A percentile compares a stretch with the other conserved stretches of the same genome.
Evolutionary conservation across 2,113 vertebrate genomes (phyloP).

Genomic region (Megalops atlanticus): DNA sequence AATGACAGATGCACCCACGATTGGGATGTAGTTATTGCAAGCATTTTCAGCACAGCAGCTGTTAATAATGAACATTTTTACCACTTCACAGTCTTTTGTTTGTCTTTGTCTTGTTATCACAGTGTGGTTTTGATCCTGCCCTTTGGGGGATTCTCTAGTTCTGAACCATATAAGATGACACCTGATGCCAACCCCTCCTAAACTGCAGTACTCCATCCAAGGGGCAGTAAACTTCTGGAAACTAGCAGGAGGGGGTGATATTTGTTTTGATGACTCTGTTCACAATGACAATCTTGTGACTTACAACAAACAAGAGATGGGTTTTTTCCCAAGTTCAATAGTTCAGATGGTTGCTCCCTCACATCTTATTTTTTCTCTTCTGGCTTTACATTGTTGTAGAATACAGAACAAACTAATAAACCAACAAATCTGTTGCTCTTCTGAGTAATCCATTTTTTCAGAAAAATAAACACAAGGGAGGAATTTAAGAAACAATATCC

Average conservation of each 20-base stretch:
- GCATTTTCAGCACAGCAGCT: no score
- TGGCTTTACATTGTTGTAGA: neutral
- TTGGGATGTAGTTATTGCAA: neutral
- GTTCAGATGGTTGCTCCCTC: neutral
- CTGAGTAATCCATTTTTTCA: neutral
- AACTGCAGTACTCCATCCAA: no score
- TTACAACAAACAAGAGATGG: no score
- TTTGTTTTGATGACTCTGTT: neutral
- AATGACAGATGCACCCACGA: neutral
- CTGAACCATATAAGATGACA: no score
- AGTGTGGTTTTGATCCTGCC: no score
- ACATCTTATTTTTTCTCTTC: neutral
- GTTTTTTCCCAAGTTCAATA: neutral
- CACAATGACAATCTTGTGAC: no score
- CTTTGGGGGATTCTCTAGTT: no score
- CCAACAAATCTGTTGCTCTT: neutral
- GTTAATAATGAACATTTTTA: no score
- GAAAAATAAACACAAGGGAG: neutral
- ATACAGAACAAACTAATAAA: neutral
- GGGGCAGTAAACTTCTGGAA: neutral
- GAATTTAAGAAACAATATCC: neutral
- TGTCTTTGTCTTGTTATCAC: no score
- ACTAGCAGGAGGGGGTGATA: neutral
- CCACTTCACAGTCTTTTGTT: no score
- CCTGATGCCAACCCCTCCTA: no score